Conservation (phyloP, 2,113 vertebrate genomes). For the Amblyopsis rosae region DNA sequence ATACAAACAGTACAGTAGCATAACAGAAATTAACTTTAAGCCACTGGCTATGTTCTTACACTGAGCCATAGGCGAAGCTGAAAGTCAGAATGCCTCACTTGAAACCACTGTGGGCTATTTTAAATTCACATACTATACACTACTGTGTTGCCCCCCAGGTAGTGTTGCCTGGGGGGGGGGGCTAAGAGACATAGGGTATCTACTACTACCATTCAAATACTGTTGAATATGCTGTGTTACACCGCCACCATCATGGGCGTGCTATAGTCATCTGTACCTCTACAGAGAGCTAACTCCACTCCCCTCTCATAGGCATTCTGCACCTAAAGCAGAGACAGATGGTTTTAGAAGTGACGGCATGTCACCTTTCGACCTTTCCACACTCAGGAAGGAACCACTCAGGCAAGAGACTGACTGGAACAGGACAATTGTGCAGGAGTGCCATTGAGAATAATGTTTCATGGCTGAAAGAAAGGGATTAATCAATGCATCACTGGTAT, state of each 20-base stretch:
- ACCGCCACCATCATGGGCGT: neutral
- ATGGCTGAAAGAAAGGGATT: no score
- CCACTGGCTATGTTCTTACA: no score
- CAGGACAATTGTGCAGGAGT: neutral
- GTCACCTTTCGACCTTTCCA: neutral
- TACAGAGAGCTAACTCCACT: neutral
- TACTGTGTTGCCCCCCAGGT: neutral
- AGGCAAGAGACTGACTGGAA: neutral
- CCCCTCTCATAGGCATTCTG: neutral
- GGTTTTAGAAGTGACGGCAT: neutral
- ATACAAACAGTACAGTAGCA: no score
- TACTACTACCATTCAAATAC: neutral
- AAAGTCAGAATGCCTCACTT: neutral
- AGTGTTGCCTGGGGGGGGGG: no score
- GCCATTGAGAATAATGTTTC: slow-evolving; percentile 1
- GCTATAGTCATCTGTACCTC: neutral
- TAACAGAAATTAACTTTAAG: no score
- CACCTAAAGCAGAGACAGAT: slow-evolving; percentile 8
- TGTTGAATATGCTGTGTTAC: neutral
- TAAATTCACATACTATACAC: neutral
- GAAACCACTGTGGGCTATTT: neutral
- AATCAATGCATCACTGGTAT: no score
- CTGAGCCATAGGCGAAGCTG: neutral
- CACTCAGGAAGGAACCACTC: neutral
- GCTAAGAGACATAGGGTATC: neutral